A percentile compares a stretch with the other conserved stretches of the same genome.
These are phyloP conservation scores for Chrosomus eos DNA, from an alignment of 2,797 vertebrate genomes.

Conservation along the genomic window DNA sequence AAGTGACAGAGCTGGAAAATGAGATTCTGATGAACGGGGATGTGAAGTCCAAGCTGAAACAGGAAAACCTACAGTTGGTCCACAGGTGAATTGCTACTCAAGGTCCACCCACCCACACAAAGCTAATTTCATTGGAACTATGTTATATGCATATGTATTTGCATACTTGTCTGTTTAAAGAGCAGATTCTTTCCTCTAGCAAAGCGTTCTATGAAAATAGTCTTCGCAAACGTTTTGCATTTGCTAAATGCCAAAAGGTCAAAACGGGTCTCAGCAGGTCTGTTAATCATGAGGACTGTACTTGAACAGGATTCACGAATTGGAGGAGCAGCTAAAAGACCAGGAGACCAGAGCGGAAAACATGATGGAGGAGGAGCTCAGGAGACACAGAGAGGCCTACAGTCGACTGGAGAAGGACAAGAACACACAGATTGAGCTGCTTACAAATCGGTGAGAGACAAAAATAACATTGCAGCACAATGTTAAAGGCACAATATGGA, in stretches of 20 bases:
- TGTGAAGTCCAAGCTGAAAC: conserved; percentile 92
- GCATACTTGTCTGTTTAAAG: conserved; percentile 8
- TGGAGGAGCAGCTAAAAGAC: conserved; percentile 96
- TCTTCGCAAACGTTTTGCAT: background rate
- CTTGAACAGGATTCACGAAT: conserved; percentile 86
- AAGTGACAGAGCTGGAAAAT: conserved; percentile 92
- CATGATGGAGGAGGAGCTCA: conserved; percentile 82
- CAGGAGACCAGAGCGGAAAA: conserved; percentile 90
- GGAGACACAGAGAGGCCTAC: conserved; percentile 88
- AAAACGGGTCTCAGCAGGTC: conserved; percentile 4
- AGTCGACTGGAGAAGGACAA: conserved; percentile 91
- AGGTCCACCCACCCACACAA: conserved; percentile 1
- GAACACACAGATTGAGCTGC: conserved; percentile 87
- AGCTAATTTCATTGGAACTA: background rate
- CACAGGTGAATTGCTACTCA: conserved; percentile 83
- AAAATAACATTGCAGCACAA: background rate
- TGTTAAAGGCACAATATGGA: no score
- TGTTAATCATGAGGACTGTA: conserved; percentile 12
- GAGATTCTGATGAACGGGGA: conserved; percentile 89
- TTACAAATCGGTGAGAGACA: conserved; percentile 82
- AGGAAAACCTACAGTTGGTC: conserved; percentile 93
- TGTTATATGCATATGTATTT: conserved; percentile 6
- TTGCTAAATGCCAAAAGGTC: background rate
- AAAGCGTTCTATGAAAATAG: background rate
- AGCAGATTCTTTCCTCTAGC: background rate